Percentiles rank a stretch among this genome's conserved stretches.
Evolutionary conservation across 2,113 vertebrate genomes (phyloP).

Genomic region (Corythoichthys haematopterus): DNA sequence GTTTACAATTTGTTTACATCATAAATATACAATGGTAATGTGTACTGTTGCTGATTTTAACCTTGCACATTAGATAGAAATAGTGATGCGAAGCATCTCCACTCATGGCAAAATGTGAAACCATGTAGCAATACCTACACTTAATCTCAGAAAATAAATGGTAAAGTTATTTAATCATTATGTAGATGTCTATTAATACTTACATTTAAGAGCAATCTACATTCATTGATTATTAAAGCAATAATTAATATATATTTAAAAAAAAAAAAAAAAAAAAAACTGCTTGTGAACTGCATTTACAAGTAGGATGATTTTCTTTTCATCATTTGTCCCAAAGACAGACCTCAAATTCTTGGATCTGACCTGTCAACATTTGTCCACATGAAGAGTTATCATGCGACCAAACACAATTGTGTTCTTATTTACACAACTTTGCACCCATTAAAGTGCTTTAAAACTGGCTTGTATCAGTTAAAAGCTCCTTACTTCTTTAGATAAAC

Average conservation of each 20-base stretch:
- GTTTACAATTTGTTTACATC: conserved; percentile 12
- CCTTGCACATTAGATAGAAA: neutral
- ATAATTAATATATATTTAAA: conserved; percentile 21
- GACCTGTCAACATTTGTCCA: neutral
- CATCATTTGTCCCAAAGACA: neutral
- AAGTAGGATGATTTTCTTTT: neutral
- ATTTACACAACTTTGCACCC: neutral
- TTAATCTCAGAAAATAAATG: neutral
- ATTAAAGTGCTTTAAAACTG: neutral
- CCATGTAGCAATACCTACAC: neutral
- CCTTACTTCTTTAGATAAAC: neutral
- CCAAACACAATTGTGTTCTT: neutral
- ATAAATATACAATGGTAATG: neutral
- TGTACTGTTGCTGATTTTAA: neutral
- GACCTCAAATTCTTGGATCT: neutral
- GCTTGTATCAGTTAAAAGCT: neutral
- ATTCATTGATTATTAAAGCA: conserved; percentile 46
- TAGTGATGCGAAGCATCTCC: neutral
- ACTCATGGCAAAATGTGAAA: neutral
- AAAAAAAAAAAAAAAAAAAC: conserved; percentile 25
- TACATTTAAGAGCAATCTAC: conserved; percentile 49
- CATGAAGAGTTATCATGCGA: neutral
- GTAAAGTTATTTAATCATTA: conserved; percentile 7
- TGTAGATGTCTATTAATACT: conserved; percentile 20
- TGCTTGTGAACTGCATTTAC: conserved; percentile 18